phyloP scores from a whole-genome alignment of 2,113 vertebrate species.

The Mobula birostris region DNA sequence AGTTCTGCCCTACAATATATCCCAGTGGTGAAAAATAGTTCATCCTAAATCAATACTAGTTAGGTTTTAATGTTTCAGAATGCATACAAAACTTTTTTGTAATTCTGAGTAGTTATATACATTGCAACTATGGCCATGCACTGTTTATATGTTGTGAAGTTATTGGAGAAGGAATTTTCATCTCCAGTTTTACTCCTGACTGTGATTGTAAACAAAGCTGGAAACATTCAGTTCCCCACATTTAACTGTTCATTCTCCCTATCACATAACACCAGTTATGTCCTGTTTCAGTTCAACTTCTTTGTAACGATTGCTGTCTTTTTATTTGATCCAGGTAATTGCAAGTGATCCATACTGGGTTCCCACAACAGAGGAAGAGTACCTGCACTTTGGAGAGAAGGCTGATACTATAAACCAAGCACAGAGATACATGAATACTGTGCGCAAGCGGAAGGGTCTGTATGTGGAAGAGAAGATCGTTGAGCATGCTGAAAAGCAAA shows the following conservation, averaged over 20 bases:
- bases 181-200: neutral
- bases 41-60: neutral
- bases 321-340: constrained; percentile 64
- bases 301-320: constrained; percentile 2
- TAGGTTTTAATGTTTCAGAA: neutral
- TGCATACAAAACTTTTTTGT: neutral
- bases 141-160: neutral
- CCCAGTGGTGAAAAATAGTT: neutral
- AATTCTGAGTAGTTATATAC: neutral
- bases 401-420: constrained; percentile 86
- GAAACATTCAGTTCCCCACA: neutral
- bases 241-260: neutral
- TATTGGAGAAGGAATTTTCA: neutral
- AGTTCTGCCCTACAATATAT: neutral
- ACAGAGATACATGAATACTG: constrained; percentile 86
- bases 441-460: constrained; percentile 85
- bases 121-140: neutral
- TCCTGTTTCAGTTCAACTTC: neutral
- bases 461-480: constrained; percentile 91
- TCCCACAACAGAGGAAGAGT: constrained; percentile 92
- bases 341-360: constrained; percentile 89
- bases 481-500: constrained; percentile 89
- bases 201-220: neutral
- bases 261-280: neutral
- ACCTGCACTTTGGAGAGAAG: constrained; percentile 94